Base-by-base conservation (phyloP, 2,797 vertebrate genomes). In the Melanotaenia trifasciata region DNA sequence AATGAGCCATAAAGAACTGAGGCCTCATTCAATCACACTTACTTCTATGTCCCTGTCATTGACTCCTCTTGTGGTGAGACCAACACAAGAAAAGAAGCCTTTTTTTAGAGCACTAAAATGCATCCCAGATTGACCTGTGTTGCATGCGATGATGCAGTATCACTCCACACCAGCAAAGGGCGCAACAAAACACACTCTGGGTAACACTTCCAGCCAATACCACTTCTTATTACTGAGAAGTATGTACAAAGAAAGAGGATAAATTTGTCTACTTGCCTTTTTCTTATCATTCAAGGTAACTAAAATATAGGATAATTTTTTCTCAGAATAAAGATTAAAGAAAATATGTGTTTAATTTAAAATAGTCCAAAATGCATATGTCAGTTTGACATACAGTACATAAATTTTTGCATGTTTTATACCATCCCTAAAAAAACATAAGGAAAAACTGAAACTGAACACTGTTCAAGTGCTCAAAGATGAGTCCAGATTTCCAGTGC, bases 341-440 rank as follows among this genome's bases (percentile, higher is more conserved):
- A 92, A 94, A 93, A 93, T 91, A 91, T 89, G 40, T 43, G 88
- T 90, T 67, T 84, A 90, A 88, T 93, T 83, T 77, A 88, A 92
- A 90, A 90, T 88, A 83, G 83, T 88, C 79, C 86, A 87, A 91
- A 94, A 94, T 93, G 92, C 93, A 94, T 93, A 96, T 91, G 94
- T 94, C 92, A 86, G 83, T 79, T 94, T 94, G 90, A 95, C 90
- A 33, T 87, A 90, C 83, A 85, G 85, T 89, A 87, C 76, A 88
- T 68, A 93, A 93, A 93, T 92, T 72, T 84, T 86, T 87, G 95
- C 94, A 96, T 96, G 93, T 95, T 95, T 90, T 92, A 94, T 92
- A 95, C 94, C 94, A 95, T 94, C 84, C 92, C 91, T 74, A 76
- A 94, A 94, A 63, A 71, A 70, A 47, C 47, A 50, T 30, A 76